Evolutionary conservation across 2,888 invertebrate species (phyloP), one percentile per base, ranked within the genome.

Genomic region (Nomada fabriciana): DNA sequence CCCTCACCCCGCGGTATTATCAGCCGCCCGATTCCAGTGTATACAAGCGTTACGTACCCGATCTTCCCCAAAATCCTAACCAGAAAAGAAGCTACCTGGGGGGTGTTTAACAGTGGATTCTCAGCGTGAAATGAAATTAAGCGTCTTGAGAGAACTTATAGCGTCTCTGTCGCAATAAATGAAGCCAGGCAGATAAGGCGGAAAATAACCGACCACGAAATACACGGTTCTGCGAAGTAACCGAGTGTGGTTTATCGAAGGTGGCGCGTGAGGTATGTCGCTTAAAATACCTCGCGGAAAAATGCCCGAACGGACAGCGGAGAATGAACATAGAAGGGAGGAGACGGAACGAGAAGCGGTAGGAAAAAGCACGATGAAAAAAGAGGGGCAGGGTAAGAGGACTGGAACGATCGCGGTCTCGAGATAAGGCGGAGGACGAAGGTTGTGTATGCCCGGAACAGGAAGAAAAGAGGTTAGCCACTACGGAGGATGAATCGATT

Each of bases 131-230:
- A 76, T 76, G 76, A 81, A 86, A 86, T 84, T 84, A 86, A 84
- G 80, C 80, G 69, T 68, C 78, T 83, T 74, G 36, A 61, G 64
- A 64, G 60, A 52, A 23, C 23, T n/a, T 25, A 52, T 53, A 18
- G 50, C 71, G 78, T 82, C 86, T 76, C 72, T 75, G 79, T 69
- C 73, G 77, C 82, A 84, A 87, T 78, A 88, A 86, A 87, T 80
- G 88, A 86, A 86, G 73, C 70, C 64, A 57, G 52, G 29, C 68
- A 60, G 85, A 86, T 86, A 87, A 86, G 79, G 25, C 55, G 64
- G 73, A 72, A 81, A 86, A 75, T 84, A 78, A 78, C 63, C 83
- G 23, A 60, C 74, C 74, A 67, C 70, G 72, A 76, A 76, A 71
- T 71, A 68, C 71, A 61, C 64, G 77, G 69, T 59, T 64, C 73